These are phyloP conservation scores for Strigamia maritima DNA, from an alignment of 2,888 invertebrate genomes.

Conservation along the genomic window DNA sequence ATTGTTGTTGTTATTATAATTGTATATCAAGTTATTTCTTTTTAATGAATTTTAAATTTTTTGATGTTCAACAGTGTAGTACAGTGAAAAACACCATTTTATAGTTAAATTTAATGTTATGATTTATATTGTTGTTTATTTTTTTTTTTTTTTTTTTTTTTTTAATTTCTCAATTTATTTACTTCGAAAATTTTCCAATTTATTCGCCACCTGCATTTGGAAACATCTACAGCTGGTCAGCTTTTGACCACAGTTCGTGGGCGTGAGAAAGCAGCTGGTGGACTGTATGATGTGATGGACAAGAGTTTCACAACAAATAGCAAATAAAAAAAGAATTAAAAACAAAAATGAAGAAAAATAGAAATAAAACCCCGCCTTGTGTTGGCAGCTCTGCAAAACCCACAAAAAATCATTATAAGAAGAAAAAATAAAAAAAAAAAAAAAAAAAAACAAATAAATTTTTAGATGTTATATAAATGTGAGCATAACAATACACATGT, in stretches of 20 bases:
- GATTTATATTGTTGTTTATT: background rate
- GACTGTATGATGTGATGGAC: background rate
- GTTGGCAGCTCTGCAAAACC: background rate
- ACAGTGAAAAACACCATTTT: no score
- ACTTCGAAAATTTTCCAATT: background rate
- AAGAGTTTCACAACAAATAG: conserved; percentile 2
- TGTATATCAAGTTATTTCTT: background rate
- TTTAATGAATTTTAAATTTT: no score
- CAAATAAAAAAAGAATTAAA: background rate
- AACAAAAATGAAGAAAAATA: no score
- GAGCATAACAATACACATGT: no score
- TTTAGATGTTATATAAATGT: background rate
- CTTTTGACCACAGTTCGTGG: conserved; percentile 23
- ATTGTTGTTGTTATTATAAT: background rate
- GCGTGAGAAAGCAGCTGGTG: conserved; percentile 15
- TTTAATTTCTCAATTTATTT: background rate
- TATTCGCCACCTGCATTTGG: background rate
- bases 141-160: background rate
- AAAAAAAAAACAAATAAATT: background rate
- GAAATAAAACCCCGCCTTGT: background rate
- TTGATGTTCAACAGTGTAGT: no score
- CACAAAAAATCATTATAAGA: no score
- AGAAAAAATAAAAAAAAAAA: background rate
- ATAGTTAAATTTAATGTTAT: background rate
- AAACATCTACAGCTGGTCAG: conserved; percentile 11